Evolutionary conservation across 2,797 vertebrate species (phyloP).

Genomic region (Coilia nasus): DNA sequence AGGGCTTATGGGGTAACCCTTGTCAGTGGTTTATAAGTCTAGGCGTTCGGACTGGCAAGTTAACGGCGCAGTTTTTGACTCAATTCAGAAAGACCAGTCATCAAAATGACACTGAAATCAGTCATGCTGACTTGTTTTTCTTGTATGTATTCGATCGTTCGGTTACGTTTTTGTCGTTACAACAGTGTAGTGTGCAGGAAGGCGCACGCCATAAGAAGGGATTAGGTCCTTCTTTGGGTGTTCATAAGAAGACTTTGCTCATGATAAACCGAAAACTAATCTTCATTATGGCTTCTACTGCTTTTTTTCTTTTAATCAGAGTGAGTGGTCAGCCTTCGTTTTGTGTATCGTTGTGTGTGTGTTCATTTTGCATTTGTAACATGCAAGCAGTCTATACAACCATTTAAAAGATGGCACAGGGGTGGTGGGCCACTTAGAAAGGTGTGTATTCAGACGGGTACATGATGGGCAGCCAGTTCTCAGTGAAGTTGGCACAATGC

Average conservation of each 20-base stretch:
- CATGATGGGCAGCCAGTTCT: constrained; percentile 97
- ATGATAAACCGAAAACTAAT: not conserved
- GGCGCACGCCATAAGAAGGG: not conserved
- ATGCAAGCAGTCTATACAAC: not conserved
- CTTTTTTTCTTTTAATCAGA: not conserved
- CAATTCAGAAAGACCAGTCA: not conserved
- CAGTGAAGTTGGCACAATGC: constrained; percentile 89
- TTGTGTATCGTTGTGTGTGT: constrained; percentile 37
- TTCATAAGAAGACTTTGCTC: not conserved
- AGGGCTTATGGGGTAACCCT: not conserved
- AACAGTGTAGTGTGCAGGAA: not conserved
- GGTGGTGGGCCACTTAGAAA: constrained; percentile 74
- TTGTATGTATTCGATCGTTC: not conserved
- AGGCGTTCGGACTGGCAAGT: too few relatives aligned
- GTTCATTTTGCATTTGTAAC: constrained; percentile 21
- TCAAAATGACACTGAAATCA: not conserved
- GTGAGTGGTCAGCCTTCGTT: not conserved
- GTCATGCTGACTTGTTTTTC: not conserved
- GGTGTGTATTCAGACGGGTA: constrained; percentile 92
- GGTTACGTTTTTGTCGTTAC: not conserved
- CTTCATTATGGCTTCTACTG: constrained; percentile 6
- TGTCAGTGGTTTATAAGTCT: not conserved
- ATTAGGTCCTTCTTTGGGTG: not conserved
- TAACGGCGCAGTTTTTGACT: not conserved
- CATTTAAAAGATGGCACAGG: not conserved